Evolutionary conservation across 2,113 vertebrate genomes (phyloP).

Genomic region (Propithecus coquereli): DNA sequence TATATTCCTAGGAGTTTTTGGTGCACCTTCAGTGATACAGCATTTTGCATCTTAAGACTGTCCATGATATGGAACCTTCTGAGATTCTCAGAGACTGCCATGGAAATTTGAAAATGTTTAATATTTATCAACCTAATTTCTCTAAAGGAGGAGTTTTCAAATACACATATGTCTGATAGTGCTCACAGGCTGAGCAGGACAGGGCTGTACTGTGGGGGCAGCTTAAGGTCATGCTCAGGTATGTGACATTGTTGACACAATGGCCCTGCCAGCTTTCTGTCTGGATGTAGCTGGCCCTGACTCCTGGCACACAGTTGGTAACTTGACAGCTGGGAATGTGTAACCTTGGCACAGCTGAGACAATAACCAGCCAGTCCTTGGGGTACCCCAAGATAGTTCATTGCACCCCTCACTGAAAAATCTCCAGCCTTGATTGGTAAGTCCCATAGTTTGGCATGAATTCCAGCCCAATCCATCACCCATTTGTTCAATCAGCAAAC

Average conservation of each 20-base stretch:
- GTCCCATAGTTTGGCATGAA: neutral
- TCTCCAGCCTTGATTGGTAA: neutral
- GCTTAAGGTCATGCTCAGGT: constrained; percentile 7
- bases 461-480: neutral
- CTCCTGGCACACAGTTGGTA: neutral
- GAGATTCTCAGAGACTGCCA: neutral
- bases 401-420: neutral
- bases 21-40: neutral
- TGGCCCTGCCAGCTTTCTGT: constrained; percentile 25
- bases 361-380: constrained; percentile 13
- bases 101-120: constrained; percentile 8
- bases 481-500: constrained; percentile 18
- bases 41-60: constrained; percentile 32
- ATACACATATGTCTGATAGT: neutral
- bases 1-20: neutral
- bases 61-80: neutral
- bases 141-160: neutral
- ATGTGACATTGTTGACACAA: neutral
- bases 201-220: neutral
- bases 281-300: neutral
- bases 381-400: neutral
- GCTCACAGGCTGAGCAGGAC: neutral
- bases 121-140: neutral
- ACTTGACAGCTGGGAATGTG: constrained; percentile 13
- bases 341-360: neutral